Base-by-base conservation (phyloP, 1,140 invertebrate genomes). In the Hycleus cichorii region DNA sequence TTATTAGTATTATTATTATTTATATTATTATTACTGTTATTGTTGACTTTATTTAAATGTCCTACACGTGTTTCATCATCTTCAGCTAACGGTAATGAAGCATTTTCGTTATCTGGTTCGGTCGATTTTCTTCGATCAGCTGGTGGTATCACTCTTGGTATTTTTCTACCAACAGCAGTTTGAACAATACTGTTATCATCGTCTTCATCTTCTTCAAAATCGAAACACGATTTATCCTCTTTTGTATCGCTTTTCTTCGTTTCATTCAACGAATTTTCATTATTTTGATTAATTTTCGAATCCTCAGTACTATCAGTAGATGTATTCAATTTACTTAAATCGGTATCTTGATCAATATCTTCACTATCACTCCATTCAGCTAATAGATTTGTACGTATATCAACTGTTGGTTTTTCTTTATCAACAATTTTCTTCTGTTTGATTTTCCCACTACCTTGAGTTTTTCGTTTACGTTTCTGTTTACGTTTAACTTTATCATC, bases 181-280 rank as follows among this genome's bases (percentile, higher is more conserved):
- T 59, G 38, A 50, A 76, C 49, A 66, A 68, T 58, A 72, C 75
- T 4, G 4, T 64, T 60, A 18, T 64, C 64, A 48, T 70, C 69
- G 24, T 77, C 65, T 62, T 80, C 78, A 42, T 81, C 80, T 39
- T 81, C 80, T 11, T 79, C 72, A 58, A 82, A 82, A 73, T 82
- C 80, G 59, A 81, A 82, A 59, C 80, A 82, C 3, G 79, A 77
- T 63, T 77, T 71, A 66, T 66, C 69, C 42, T 74, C 58, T 42
- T 66, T 53, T 9, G 4, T 7, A 12, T 18, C 49, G 3, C 12
- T 43, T 51, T n/a, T 12, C n/a, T 24, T 6, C 10, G 10, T 55
- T 46, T 76, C 71, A 46, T 57, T 46, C 47, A 62, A 57, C 39
- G 44, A 63, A 50, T 75, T 63, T 24, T 55, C 58, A 10, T 32